A percentile compares a stretch with the other conserved stretches of the same genome.
Conservation (phyloP, 2,797 vertebrate species). For the Scyliorhinus canicula region DNA sequence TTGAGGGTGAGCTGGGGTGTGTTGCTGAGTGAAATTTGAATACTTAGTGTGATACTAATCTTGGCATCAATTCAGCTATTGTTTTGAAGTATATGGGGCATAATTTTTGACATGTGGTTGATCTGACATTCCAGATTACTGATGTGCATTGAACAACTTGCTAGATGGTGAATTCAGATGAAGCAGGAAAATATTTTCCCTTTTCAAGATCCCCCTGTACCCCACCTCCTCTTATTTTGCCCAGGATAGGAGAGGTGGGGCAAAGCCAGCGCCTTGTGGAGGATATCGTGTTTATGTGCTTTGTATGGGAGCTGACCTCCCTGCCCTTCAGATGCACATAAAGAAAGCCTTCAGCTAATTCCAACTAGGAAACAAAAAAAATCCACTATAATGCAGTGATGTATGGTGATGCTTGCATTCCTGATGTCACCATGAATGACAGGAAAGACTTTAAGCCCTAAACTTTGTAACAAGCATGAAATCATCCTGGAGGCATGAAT, state of each 20-base stretch:
- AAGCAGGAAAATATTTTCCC: neutral
- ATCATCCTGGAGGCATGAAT: neutral
- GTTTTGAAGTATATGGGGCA: neutral
- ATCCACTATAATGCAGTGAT: neutral
- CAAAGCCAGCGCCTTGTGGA: neutral
- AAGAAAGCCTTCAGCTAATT: slow-evolving; percentile 13
- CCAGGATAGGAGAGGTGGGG: neutral
- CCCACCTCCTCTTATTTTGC: neutral
- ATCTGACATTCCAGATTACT: neutral
- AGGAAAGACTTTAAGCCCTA: neutral
- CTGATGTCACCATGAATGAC: neutral
- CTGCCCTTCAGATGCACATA: neutral
- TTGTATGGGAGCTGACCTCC: neutral
- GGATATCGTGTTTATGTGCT: neutral
- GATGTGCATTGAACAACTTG: neutral
- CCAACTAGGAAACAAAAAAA: neutral
- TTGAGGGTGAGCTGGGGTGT: neutral
- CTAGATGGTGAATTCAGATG: neutral
- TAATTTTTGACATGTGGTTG: neutral
- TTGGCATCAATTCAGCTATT: neutral
- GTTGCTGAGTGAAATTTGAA: neutral
- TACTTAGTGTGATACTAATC: neutral
- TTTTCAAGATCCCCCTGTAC: too few species aligned
- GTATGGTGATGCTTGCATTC: neutral
- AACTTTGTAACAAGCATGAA: neutral